Evolutionary conservation across 2,888 invertebrate species (phyloP).

Genomic region (Notodonta ziczac): DNA sequence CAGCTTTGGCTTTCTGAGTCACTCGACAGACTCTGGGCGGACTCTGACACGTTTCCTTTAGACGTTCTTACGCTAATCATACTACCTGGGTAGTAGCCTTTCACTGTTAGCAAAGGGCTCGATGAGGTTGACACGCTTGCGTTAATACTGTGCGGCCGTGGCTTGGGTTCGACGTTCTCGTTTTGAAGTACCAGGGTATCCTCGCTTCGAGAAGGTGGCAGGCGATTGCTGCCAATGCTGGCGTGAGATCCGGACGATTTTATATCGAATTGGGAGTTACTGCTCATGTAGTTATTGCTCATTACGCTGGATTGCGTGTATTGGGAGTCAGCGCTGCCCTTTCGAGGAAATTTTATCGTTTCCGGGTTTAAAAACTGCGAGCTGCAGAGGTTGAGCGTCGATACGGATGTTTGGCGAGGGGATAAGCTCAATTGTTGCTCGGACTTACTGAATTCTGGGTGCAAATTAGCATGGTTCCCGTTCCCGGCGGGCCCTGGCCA

Average conservation of each 20-base stretch:
- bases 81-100: slow-evolving; percentile 86
- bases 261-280: slow-evolving; percentile 76
- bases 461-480: slow-evolving; percentile 78
- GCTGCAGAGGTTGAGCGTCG: slow-evolving; percentile 79
- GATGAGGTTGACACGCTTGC: slow-evolving; percentile 88
- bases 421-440: slow-evolving; percentile 89
- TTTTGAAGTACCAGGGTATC: slow-evolving; percentile 87
- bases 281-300: slow-evolving; percentile 67
- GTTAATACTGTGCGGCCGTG: slow-evolving; percentile 84
- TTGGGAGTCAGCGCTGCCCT: slow-evolving; percentile 85
- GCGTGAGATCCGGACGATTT: slow-evolving; percentile 71
- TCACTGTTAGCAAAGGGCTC: slow-evolving; percentile 87
- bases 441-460: slow-evolving; percentile 92
- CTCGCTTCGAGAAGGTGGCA: slow-evolving; percentile 92
- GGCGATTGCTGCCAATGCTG: slow-evolving; percentile 74
- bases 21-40: slow-evolving; percentile 87
- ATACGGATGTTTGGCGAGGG: slow-evolving; percentile 80
- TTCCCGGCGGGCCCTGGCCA: slow-evolving; percentile 93
- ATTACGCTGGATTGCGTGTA: slow-evolving; percentile 79
- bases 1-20: slow-evolving; percentile 86
- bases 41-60: slow-evolving; percentile 86
- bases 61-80: slow-evolving; percentile 86
- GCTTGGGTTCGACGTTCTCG: slow-evolving; percentile 73
- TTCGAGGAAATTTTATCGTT: slow-evolving; percentile 70
- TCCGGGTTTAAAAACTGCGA: slow-evolving; percentile 84